phyloP scores from a whole-genome alignment of 2,113 vertebrate genomes.

The Heliornis fulica region DNA sequence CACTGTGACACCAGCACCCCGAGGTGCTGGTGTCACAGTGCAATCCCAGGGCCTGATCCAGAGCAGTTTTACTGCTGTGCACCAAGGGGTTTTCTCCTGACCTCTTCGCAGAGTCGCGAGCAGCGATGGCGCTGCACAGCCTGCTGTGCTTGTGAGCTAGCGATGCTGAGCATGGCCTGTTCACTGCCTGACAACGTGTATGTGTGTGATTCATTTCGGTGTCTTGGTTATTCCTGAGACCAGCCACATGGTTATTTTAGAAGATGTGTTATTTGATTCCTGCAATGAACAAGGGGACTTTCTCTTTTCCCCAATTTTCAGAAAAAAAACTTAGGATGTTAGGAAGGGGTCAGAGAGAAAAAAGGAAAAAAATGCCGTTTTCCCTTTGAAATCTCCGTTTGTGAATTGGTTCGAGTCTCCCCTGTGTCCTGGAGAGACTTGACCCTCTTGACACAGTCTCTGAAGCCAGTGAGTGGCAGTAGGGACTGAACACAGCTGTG shows the following conservation, averaged over 20 bases:
- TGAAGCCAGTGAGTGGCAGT: neutral
- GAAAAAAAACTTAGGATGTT: neutral
- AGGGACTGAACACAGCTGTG: neutral
- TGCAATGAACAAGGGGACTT: neutral
- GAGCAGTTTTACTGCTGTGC: neutral
- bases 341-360: neutral
- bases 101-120: neutral
- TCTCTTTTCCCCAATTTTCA: neutral
- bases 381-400: neutral
- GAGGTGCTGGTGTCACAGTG: neutral
- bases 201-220: neutral
- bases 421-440: neutral
- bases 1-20: accelerated
- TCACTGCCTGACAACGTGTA: neutral
- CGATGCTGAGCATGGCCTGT: neutral
- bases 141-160: neutral
- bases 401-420: neutral
- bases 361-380: neutral
- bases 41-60: neutral
- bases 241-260: neutral
- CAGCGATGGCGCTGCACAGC: neutral
- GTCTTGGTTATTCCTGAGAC: neutral
- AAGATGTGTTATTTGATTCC: neutral
- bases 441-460: neutral
- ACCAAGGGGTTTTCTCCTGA: neutral